phyloP scores from a whole-genome alignment of 2,113 vertebrate genomes.

The Myxocyprinus asiaticus region DNA sequence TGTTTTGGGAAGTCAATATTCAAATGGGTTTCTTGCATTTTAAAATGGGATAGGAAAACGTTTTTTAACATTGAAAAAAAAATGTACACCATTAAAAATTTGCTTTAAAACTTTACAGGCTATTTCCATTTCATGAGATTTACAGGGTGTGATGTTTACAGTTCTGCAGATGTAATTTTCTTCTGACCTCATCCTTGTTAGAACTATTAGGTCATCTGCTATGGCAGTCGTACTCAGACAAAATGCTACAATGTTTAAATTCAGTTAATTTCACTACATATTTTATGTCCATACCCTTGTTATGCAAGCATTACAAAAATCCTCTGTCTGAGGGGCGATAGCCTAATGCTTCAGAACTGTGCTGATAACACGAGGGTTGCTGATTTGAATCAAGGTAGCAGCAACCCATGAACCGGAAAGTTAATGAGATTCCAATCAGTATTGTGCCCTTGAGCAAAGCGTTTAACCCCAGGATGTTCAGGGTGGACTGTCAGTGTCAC shows the following conservation, averaged over 20 bases:
- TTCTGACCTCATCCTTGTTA: slow-evolving; percentile 13
- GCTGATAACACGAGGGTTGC: not conserved
- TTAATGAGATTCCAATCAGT: slow-evolving; percentile 10
- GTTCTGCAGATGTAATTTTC: not conserved
- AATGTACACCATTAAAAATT: not conserved
- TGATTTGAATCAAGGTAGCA: not conserved
- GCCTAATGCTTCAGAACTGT: not conserved
- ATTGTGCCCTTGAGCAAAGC: not conserved
- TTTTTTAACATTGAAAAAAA: not conserved
- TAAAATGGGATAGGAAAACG: too few species aligned
- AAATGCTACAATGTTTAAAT: too few species aligned
- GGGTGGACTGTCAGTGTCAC: not conserved
- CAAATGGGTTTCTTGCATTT: too few species aligned
- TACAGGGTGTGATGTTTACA: slow-evolving; percentile 4
- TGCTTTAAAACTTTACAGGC: not conserved
- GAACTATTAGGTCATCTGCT: slow-evolving; percentile 17
- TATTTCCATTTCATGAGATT: not conserved
- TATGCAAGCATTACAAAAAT: not conserved
- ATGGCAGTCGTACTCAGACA: not conserved
- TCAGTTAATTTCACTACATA: not conserved
- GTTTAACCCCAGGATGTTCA: slow-evolving; percentile 15
- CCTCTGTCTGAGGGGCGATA: not conserved
- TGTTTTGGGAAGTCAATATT: too few species aligned
- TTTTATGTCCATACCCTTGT: slow-evolving; percentile 6
- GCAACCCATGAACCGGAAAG: not conserved